Evolutionary conservation across 2,888 invertebrate genomes (phyloP), one percentile per base, ranked within the genome.

Genomic region (Mylabris sibirica): DNA sequence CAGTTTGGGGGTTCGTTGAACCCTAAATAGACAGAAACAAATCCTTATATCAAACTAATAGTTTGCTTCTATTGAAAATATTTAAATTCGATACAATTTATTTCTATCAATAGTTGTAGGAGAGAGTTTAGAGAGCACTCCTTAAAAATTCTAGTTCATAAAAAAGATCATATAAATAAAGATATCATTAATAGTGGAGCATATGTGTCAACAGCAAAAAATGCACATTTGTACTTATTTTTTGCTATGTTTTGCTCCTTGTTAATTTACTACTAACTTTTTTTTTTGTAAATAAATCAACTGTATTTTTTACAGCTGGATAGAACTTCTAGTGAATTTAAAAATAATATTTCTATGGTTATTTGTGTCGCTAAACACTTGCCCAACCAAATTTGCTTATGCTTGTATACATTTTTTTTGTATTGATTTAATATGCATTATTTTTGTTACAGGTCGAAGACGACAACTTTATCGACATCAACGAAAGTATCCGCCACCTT

Each of bases 391-490:
- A 49, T 60, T 64, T 30, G 67, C 59, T 63, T 63, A 49, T 60
- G 38, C 44, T 11, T 20, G 9, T 49, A 11, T 11, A 6, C 4
- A 30, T 11, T 49, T 49, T 49, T 11, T 20, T 49, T 14, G 1
- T 24, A 17, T 44, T 53, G 59, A 64, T 63, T 69, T 63, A 35
- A 34, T 57, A 60, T 34, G 22, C 1, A 5, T 64, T 71, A 57
- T 74, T 75, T 76, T 74, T 80, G 70, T 83, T 83, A 44, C 80
- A 85, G 85, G 85, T 73, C 81, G 85, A 81, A 84, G 85, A 85
- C 84, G 85, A 80, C 77, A 80, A 71, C 72, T 73, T 35, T 80
- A 80, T 75, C 77, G 80, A 67, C 81, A 81, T 75, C 79, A 79
- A 72, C 82, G 82, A 73, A 84, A 84, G 77, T 83, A 82, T 74